Evolutionary conservation across 2,888 invertebrate genomes (phyloP).

Genomic region (Pseudococcus viburni): DNA sequence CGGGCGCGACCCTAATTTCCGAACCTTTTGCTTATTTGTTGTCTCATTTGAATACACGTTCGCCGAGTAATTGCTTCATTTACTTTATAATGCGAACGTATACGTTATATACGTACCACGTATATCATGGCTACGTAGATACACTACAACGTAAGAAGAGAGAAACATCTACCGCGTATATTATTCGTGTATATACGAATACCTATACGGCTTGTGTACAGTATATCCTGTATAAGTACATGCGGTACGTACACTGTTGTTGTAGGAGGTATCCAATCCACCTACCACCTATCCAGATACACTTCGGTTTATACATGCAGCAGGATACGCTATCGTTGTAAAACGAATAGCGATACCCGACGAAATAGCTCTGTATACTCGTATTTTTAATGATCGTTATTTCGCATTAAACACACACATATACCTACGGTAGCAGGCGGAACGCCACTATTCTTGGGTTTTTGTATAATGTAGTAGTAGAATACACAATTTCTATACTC

Average conservation of each 20-base stretch:
- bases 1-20: conserved; percentile 40
- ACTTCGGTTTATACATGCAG: not conserved
- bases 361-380: conserved; percentile 34
- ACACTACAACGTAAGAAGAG: not conserved
- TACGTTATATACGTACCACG: not conserved
- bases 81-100: conserved; percentile 2
- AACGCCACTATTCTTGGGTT: not conserved
- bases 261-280: too few species aligned
- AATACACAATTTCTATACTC: not conserved
- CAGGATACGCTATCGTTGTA: conserved; percentile 16
- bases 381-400: conserved; percentile 55
- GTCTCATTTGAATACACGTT: conserved; percentile 48
- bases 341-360: conserved; percentile 42
- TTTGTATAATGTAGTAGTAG: not conserved
- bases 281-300: not conserved
- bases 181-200: not conserved
- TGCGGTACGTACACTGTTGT: too few species aligned
- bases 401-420: conserved; percentile 26
- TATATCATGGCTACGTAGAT: not conserved
- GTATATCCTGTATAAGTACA: not conserved
- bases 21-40: conserved; percentile 47
- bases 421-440: too few species aligned
- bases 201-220: not conserved
- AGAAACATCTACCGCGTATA: not conserved
- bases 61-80: conserved; percentile 49